A percentile compares a stretch with the other conserved stretches of the same genome.
These are phyloP conservation scores for Balaeniceps rex DNA, from an alignment of 2,113 vertebrate species.

Conservation along the genomic window DNA sequence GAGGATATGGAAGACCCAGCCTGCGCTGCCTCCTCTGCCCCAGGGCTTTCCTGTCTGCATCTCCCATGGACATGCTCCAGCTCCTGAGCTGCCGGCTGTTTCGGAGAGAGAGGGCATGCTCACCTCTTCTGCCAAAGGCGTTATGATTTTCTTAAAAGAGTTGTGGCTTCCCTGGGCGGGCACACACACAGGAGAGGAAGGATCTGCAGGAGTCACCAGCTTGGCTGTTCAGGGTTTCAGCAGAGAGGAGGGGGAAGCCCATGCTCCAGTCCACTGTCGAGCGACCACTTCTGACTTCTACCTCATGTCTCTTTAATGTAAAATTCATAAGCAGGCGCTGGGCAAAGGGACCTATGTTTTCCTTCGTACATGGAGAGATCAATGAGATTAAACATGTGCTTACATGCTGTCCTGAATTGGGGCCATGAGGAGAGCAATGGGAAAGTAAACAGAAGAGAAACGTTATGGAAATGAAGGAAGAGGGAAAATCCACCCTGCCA, in stretches of 20 bases:
- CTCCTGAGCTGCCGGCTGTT: background rate
- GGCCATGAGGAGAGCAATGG: slow-evolving; percentile 44
- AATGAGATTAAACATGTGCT: slow-evolving; percentile 53
- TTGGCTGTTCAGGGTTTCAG: background rate
- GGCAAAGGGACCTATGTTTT: background rate
- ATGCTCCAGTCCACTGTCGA: background rate
- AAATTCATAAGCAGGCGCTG: background rate
- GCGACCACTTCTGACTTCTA: background rate
- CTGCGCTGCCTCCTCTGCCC: background rate
- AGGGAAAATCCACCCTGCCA: slow-evolving; percentile 14
- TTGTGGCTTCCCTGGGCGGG: background rate
- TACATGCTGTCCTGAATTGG: slow-evolving; percentile 43
- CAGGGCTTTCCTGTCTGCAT: background rate
- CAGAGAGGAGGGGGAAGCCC: background rate
- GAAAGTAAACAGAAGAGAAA: slow-evolving; percentile 52
- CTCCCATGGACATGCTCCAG: background rate
- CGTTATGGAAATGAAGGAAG: slow-evolving; percentile 51
- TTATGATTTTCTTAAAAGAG: background rate
- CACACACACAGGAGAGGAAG: background rate
- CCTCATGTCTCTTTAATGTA: background rate
- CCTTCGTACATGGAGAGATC: background rate
- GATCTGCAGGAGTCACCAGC: background rate
- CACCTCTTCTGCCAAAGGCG: background rate
- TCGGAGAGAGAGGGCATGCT: background rate
- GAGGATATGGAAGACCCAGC: background rate